Evolutionary conservation across 1,140 invertebrate genomes (phyloP).

Genomic region (Saxidomus purpurata): DNA sequence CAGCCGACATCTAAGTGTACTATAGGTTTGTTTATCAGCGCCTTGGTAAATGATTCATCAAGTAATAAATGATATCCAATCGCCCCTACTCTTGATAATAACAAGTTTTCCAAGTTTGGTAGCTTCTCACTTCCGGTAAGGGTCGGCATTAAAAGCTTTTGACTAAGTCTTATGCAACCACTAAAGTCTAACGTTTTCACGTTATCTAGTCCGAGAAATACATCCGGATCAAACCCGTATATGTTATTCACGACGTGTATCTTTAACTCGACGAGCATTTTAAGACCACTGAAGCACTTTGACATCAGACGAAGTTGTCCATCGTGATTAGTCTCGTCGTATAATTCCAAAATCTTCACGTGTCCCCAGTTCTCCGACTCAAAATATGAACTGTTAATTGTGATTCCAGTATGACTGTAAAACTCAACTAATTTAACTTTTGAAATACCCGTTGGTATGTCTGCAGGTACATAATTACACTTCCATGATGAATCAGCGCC

Average conservation of each 20-base stretch:
- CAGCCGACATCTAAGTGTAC: not conserved
- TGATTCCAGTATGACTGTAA: not conserved
- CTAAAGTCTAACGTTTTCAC: not conserved
- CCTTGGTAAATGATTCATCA: not conserved
- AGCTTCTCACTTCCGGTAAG: not conserved
- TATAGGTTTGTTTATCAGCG: not conserved
- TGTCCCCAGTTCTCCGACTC: not conserved
- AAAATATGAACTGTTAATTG: not conserved
- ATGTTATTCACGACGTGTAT: not conserved
- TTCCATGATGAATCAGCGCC: not conserved
- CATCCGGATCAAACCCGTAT: not conserved
- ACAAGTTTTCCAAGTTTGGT: not conserved
- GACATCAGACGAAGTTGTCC: not conserved
- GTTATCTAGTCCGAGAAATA: not conserved
- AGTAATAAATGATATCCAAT: not conserved
- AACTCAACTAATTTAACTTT: not conserved
- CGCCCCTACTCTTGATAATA: not conserved
- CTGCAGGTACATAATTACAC: conserved; percentile 4
- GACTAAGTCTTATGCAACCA: not conserved
- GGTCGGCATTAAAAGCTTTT: not conserved
- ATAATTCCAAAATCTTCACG: not conserved
- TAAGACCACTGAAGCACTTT: not conserved
- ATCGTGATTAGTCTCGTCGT: not conserved
- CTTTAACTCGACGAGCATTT: not conserved
- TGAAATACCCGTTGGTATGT: not conserved